Conservation (phyloP, 2,888 invertebrate species). For the Molorchus minor region DNA sequence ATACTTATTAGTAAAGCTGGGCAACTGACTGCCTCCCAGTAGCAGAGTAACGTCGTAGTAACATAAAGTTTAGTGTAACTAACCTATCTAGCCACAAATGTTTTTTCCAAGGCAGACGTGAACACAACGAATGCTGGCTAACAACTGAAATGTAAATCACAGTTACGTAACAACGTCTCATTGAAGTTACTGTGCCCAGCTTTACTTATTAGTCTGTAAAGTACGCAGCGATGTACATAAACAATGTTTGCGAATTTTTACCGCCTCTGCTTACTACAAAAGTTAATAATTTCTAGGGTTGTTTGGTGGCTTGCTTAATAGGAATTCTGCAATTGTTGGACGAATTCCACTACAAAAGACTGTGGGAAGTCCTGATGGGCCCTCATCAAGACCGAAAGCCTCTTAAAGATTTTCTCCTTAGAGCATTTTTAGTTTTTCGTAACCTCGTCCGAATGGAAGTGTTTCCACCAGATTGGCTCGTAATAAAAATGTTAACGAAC, state of each 20-base stretch:
- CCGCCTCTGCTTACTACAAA: background rate
- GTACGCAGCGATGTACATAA: no score
- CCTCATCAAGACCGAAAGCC: slow-evolving; percentile 77
- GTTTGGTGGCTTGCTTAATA: slow-evolving; percentile 86
- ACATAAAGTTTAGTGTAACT: no score
- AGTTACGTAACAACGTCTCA: no score
- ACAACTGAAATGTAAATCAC: no score
- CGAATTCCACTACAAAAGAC: slow-evolving; percentile 85
- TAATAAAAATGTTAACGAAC: slow-evolving; percentile 88
- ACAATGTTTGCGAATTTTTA: background rate
- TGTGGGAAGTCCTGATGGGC: slow-evolving; percentile 84
- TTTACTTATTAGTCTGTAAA: no score
- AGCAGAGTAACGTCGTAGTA: no score
- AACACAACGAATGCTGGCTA: no score
- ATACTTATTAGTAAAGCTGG: background rate
- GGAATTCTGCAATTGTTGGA: slow-evolving; percentile 87
- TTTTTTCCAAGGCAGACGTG: no score
- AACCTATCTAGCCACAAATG: no score
- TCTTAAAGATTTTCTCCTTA: slow-evolving; percentile 84
- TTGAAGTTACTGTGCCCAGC: no score
- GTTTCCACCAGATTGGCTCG: slow-evolving; percentile 90
- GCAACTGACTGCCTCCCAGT: no score
- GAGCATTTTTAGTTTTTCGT: slow-evolving; percentile 82
- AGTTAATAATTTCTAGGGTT: slow-evolving; percentile 67
- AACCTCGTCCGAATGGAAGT: slow-evolving; percentile 82